A percentile compares a stretch with the other conserved stretches of the same genome.
These are phyloP conservation scores for Falco novaeseelandiae DNA, from an alignment of 2,797 vertebrate genomes.

Conservation along the genomic window DNA sequence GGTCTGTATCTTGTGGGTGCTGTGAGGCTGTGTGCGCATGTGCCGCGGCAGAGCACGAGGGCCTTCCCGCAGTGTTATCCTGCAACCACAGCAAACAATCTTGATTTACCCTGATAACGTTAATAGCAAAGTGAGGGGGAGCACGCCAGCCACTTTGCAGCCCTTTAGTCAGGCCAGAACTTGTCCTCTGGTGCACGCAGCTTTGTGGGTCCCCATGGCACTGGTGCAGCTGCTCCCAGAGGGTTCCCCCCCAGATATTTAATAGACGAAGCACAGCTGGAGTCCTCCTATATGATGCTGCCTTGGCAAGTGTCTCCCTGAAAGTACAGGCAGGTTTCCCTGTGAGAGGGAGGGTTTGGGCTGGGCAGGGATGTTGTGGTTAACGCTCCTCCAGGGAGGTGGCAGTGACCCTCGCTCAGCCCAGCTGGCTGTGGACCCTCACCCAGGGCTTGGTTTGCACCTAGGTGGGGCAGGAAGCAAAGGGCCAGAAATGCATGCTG, in stretches of 20 bases:
- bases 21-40: background rate
- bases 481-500: background rate
- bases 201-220: background rate
- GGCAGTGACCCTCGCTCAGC: background rate
- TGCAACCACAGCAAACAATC: background rate
- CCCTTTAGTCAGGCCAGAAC: background rate
- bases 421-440: background rate
- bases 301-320: rapidly evolving
- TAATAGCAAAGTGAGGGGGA: background rate
- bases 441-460: background rate
- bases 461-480: background rate
- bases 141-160: background rate
- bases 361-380: background rate
- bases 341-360: no score
- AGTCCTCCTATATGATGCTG: background rate
- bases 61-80: background rate
- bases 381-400: background rate
- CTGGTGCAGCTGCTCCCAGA: background rate
- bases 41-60: background rate
- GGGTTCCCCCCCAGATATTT: background rate
- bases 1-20: background rate
- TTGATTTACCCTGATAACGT: background rate
- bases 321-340: rapidly evolving
- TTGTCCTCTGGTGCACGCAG: background rate
- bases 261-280: rapidly evolving